A percentile compares a stretch with the other conserved stretches of the same genome.
These are phyloP conservation scores for Ahaetulla prasina DNA, from an alignment of 2,113 vertebrate genomes.

Conservation along the genomic window DNA sequence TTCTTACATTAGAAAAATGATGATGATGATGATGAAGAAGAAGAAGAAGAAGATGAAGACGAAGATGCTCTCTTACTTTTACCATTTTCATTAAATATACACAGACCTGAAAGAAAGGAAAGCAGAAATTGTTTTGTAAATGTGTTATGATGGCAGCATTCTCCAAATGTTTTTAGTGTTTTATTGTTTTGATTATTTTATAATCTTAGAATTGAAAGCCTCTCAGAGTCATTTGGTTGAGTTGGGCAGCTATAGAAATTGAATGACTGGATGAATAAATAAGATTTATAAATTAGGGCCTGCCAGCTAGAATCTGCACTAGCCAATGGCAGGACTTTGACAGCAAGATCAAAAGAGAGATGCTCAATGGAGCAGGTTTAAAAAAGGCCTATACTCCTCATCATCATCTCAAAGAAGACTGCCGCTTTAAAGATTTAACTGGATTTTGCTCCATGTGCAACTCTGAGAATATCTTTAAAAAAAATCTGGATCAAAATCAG, in stretches of 20 bases:
- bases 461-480: neutral
- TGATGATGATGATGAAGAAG: neutral
- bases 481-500: neutral
- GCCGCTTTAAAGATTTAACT: neutral
- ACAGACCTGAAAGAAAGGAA: neutral
- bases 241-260: neutral
- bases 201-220: neutral
- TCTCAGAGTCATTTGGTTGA: neutral
- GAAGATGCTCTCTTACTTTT: neutral
- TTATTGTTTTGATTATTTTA: neutral
- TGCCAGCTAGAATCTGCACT: neutral
- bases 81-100: neutral
- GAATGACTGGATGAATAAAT: neutral
- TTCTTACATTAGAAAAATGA: neutral
- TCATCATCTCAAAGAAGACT: neutral
- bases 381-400: neutral
- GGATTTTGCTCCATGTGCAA: neutral
- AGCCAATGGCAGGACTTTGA: neutral
- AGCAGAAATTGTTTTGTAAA: neutral
- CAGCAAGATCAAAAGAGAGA: neutral
- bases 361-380: neutral
- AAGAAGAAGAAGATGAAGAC: no score
- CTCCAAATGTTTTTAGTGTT: neutral
- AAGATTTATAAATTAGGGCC: neutral
- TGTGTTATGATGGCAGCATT: neutral